Evolutionary conservation across 1,140 invertebrate genomes (phyloP), one percentile per base, ranked within the genome.

Genomic region (Drosophila pseudoananassae): DNA sequence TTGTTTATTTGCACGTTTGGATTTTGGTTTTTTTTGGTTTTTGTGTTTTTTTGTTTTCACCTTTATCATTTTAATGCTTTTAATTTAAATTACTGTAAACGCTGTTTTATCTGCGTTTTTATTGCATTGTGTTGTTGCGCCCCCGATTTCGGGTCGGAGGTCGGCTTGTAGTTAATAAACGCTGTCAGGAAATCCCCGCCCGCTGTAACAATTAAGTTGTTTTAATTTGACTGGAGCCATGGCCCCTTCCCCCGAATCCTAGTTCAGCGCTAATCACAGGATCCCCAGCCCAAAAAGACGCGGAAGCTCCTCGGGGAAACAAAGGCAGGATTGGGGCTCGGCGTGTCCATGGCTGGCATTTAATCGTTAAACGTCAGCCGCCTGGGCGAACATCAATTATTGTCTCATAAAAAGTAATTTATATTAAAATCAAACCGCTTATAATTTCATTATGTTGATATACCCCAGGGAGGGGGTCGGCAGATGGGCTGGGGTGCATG

Each of bases 401-500:
- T 69, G 78, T 78, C 70, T 71, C 66, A 80, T 87, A 87, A 81
- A 87, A 87, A 81, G 75, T 87, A 77, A 87, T 87, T 87, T 87
- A 87, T 87, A 87, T 87, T 81, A 78, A 87, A 87, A 87, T 87
- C 82, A 85, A 87, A 87, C 68, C 83, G 75, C 73, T 88, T 88
- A 70, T 88, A 83, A 88, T 88, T 88, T 79, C 79, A 88, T 88
- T 88, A 88, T 77, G 71, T 73, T 76, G 68, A 72, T 76, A 87
- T 66, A 55, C 31, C 55, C 66, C 60, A 40, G 59, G 25, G 49
- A 25, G 36, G 40, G 23, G 3, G 38, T 27, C 25, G 25, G 5
- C 25, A 6, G 25, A 6, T 5, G 25, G 25, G 20, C 31, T 4
- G 33, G 4, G 55, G 17, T n/a, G 20, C 20, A 20, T 20, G 25